A percentile compares a stretch with the other conserved stretches of the same genome.
These are phyloP conservation scores for Trichopoda pennipes DNA, from an alignment of 2,888 invertebrate species.

Conservation along the genomic window DNA sequence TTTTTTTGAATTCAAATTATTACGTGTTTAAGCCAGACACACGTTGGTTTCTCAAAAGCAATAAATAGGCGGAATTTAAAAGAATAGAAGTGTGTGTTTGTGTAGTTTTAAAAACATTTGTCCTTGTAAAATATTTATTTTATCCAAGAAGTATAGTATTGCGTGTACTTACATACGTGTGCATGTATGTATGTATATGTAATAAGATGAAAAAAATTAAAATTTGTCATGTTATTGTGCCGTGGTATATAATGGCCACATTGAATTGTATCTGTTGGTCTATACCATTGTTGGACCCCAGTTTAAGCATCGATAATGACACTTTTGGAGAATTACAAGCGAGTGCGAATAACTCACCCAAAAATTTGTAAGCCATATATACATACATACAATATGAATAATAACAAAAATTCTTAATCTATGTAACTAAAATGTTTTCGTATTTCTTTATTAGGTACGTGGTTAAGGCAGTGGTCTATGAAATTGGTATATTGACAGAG, in stretches of 20 bases:
- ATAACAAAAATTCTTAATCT: neutral
- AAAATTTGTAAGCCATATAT: constrained; percentile 77
- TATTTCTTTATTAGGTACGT: constrained; percentile 81
- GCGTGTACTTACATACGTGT: neutral
- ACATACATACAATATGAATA: too few species aligned
- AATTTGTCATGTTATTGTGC: constrained; percentile 68
- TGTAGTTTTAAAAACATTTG: neutral
- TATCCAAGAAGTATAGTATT: too few species aligned
- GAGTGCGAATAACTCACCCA: constrained; percentile 76
- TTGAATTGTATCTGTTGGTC: constrained; percentile 73
- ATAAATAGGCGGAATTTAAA: neutral
- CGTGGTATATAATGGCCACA: constrained; percentile 74
- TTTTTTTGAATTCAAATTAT: constrained; percentile 34
- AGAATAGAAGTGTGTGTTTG: neutral
- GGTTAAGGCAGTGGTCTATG: constrained; percentile 83
- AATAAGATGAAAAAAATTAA: constrained; percentile 70
- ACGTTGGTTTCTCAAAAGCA: constrained; percentile 29
- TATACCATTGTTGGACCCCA: constrained; percentile 75
- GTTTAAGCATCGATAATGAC: constrained; percentile 75
- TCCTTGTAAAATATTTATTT: neutral
- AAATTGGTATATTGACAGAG: constrained; percentile 84
- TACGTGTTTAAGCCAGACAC: constrained; percentile 18
- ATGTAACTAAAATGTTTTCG: neutral
- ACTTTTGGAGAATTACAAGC: constrained; percentile 76
- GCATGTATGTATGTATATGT: neutral